Conservation (phyloP, 2,888 invertebrate genomes). For the Pristionchus fissidentatus region DNA sequence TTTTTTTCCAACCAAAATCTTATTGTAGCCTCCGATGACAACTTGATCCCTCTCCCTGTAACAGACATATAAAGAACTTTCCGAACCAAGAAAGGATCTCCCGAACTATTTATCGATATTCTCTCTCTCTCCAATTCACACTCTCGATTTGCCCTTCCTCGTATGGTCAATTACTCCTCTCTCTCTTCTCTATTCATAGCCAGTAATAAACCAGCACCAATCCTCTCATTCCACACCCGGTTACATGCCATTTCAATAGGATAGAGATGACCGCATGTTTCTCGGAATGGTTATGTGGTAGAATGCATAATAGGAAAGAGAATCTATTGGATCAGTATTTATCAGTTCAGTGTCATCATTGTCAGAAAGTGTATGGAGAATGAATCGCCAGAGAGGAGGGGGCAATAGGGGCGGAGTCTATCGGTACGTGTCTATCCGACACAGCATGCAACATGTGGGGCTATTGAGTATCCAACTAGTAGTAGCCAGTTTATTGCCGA, state of each 20-base stretch:
- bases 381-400: no score
- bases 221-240: not conserved
- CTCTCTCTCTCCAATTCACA: not conserved
- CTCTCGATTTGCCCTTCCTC: not conserved
- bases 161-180: slow-evolving; percentile 9
- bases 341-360: no score
- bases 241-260: slow-evolving; percentile 39
- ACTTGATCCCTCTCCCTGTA: not conserved
- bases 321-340: no score
- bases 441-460: not conserved
- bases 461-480: not conserved
- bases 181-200: not conserved
- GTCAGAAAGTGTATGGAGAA: no score
- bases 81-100: not conserved
- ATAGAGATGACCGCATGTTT: no score
- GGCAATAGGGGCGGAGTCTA: no score
- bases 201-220: slow-evolving; percentile 31
- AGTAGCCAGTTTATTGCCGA: not conserved
- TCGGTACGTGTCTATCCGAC: no score
- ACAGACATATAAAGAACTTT: not conserved
- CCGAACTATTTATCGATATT: not conserved
- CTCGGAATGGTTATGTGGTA: no score
- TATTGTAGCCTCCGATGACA: no score
- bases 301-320: no score
- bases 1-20: no score